Conservation (phyloP, 2,113 vertebrate genomes). For the Nanorana parkeri region DNA sequence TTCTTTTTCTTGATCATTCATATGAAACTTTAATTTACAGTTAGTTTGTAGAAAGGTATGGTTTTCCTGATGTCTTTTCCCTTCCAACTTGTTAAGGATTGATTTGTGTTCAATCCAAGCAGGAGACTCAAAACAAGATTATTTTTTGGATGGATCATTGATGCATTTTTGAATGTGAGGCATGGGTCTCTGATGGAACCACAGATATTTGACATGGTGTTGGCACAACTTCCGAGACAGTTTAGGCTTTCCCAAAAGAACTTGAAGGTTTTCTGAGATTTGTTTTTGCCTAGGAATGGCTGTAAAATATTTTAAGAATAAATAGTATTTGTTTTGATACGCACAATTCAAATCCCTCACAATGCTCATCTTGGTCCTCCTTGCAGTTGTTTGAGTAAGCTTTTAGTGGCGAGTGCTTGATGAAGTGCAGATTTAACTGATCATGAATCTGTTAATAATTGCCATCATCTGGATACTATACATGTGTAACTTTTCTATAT, state of each 20-base stretch:
- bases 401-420: neutral
- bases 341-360: neutral
- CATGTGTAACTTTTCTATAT: conserved; percentile 27
- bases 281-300: neutral
- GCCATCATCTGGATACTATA: conserved; percentile 44
- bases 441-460: conserved; percentile 48
- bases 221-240: neutral
- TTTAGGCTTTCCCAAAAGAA: neutral
- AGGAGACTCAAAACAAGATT: neutral
- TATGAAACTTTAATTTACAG: neutral
- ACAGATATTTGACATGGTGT: neutral
- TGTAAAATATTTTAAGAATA: neutral
- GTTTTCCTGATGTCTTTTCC: neutral
- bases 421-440: conserved; percentile 9
- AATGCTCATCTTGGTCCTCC: neutral
- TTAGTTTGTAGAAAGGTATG: neutral
- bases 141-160: neutral
- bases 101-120: neutral
- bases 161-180: neutral
- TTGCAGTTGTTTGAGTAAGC: conserved; percentile 5
- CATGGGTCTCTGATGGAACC: neutral
- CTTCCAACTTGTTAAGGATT: neutral
- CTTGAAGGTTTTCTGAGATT: neutral
- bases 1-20: neutral
- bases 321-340: conserved; percentile 16